Percentiles rank a stretch among this genome's conserved stretches.
phyloP scores from a whole-genome alignment of 2,113 vertebrate genomes.

The Varanus salvator region DNA sequence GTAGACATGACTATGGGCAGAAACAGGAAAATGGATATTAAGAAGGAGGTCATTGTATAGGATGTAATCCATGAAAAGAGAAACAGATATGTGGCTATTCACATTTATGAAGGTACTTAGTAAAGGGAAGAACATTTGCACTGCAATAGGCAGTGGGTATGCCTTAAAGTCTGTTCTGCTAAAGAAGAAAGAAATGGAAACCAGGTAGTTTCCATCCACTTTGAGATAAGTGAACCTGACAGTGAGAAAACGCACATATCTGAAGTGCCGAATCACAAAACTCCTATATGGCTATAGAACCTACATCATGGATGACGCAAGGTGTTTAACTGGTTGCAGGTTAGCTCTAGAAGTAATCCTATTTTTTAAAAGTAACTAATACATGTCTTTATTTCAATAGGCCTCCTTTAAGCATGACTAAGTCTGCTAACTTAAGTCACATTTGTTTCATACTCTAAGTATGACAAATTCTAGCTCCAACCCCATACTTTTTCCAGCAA shows the following conservation, averaged over 20 bases:
- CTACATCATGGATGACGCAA: not conserved
- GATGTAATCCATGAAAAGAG: not conserved
- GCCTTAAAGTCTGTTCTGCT: not conserved
- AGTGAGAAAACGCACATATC: not conserved
- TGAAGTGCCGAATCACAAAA: not conserved
- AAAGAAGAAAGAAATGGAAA: not conserved
- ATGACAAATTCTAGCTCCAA: too few species aligned
- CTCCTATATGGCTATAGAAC: not conserved
- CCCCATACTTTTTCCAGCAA: not conserved
- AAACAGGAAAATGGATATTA: too few species aligned
- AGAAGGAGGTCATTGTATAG: not conserved
- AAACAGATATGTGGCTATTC: not conserved
- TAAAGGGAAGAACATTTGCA: not conserved
- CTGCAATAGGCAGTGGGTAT: not conserved
- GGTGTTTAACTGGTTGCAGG: not conserved
- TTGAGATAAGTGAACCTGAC: not conserved
- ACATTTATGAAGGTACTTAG: not conserved
- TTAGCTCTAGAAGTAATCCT: too few species aligned
- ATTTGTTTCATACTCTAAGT: too few species aligned
- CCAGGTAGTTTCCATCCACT: not conserved
- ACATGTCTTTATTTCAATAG: too few species aligned
- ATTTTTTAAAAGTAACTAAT: too few species aligned
- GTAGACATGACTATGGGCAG: not conserved
- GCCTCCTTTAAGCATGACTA: too few species aligned
- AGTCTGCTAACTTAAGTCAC: too few species aligned